These are phyloP conservation scores for Apistogramma diplotaenia DNA, from an alignment of 2,113 vertebrate species.

Conservation along the genomic window DNA sequence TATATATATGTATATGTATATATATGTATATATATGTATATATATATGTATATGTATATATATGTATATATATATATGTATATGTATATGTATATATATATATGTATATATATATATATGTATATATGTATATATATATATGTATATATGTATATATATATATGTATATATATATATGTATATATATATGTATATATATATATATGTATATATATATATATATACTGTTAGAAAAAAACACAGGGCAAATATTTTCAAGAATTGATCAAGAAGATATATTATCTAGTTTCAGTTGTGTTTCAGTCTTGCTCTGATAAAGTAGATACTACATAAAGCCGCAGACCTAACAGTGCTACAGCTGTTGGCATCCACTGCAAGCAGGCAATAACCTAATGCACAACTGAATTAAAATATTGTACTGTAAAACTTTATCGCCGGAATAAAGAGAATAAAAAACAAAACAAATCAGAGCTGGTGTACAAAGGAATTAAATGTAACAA, in stretches of 20 bases:
- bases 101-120: too few species aligned
- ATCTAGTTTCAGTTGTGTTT: background rate
- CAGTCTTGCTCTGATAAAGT: background rate
- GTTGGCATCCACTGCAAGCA: background rate
- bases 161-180: too few species aligned
- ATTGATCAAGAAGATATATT: background rate
- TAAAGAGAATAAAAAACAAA: background rate
- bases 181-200: too few species aligned
- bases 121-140: too few species aligned
- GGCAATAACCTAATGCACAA: conserved; percentile 29
- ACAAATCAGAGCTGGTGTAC: background rate
- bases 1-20: too few species aligned
- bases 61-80: too few species aligned
- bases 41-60: too few species aligned
- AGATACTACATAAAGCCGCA: background rate
- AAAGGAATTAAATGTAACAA: background rate
- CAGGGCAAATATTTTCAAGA: background rate
- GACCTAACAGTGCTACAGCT: background rate
- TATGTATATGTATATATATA: too few species aligned
- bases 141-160: too few species aligned
- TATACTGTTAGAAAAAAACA: background rate
- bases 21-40: too few species aligned
- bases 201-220: background rate
- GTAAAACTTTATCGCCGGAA: conserved; percentile 9
- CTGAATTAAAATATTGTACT: conserved; percentile 1